Evolutionary conservation across 2,797 vertebrate species (phyloP).

Genomic region (Hoplostethus atlanticus): DNA sequence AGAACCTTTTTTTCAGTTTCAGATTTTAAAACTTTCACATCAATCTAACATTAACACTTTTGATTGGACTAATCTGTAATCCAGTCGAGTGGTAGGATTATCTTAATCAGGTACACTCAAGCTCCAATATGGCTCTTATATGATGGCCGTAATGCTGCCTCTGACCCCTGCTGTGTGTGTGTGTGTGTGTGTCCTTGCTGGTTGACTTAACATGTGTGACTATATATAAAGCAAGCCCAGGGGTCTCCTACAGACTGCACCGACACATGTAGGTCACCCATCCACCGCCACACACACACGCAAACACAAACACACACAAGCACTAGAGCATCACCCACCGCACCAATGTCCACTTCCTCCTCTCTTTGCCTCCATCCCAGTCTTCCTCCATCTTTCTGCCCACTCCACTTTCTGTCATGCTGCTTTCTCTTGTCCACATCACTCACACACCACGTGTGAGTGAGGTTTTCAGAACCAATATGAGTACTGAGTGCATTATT

Average conservation of each 20-base stretch:
- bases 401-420: background rate
- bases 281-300: conserved; percentile 8
- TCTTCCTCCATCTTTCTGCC: background rate
- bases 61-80: conserved; percentile 14
- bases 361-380: background rate
- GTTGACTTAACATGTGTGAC: conserved; percentile 41
- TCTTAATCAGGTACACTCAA: conserved; percentile 12
- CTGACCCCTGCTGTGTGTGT: conserved; percentile 14
- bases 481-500: too few relatives aligned
- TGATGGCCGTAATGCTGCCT: conserved; percentile 17
- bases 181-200: conserved; percentile 28
- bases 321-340: conserved; percentile 1
- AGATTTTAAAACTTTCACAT: background rate
- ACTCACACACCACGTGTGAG: too few relatives aligned
- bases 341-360: background rate
- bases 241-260: conserved; percentile 39
- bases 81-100: conserved; percentile 1
- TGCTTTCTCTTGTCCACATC: too few relatives aligned
- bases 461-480: too few relatives aligned
- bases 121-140: background rate
- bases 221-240: conserved; percentile 54
- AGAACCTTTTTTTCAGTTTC: too few relatives aligned
- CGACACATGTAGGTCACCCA: conserved; percentile 62
- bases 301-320: conserved; percentile 14
- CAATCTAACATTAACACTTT: background rate